Percentiles rank a stretch among this genome's conserved stretches.
These are phyloP conservation scores for Pecten maximus DNA, from an alignment of 2,888 invertebrate genomes.

Conservation along the genomic window DNA sequence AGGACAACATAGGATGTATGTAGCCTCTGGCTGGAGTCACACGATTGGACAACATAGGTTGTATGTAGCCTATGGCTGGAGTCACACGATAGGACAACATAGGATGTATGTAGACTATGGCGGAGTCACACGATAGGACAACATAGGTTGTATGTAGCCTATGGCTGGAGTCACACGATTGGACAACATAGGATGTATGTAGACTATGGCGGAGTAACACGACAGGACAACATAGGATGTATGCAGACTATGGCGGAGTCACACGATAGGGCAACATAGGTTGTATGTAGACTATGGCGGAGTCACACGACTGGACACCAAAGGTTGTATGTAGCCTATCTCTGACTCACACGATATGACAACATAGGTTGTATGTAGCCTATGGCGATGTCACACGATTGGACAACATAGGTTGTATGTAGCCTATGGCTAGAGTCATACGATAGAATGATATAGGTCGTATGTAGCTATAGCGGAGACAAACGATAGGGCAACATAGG, in stretches of 20 bases:
- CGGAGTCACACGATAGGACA: background rate
- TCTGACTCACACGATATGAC: background rate
- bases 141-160: too few relatives aligned
- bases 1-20: too few relatives aligned
- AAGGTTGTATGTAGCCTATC: background rate
- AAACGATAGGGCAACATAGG: too few relatives aligned
- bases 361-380: background rate
- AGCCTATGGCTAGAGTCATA: too few relatives aligned
- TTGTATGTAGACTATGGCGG: background rate
- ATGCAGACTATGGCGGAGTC: background rate
- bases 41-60: too few relatives aligned
- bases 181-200: background rate
- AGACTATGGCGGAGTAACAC: background rate
- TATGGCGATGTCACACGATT: background rate
- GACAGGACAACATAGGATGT: background rate
- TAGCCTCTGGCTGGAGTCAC: too few relatives aligned
- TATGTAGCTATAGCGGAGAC: background rate
- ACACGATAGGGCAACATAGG: background rate
- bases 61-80: background rate
- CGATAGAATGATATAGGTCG: too few relatives aligned
- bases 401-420: too few relatives aligned
- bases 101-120: background rate
- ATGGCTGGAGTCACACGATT: background rate
- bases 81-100: background rate
- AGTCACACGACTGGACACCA: background rate